Conservation (phyloP, 2,113 vertebrate genomes). For the Oncorhynchus kisutch region DNA sequence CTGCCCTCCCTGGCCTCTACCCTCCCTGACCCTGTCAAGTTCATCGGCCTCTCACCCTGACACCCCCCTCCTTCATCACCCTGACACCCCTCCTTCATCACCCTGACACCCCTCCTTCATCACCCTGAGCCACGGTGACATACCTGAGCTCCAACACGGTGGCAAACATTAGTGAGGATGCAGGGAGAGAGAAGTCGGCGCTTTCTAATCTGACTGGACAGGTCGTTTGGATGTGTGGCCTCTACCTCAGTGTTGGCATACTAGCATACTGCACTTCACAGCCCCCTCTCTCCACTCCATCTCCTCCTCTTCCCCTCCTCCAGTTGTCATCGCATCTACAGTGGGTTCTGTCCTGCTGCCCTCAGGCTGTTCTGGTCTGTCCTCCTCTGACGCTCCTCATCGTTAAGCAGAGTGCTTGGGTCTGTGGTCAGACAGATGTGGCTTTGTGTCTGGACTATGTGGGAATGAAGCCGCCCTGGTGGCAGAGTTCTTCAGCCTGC, state of each 20-base stretch:
- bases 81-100: neutral
- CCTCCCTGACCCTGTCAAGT: neutral
- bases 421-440: slow-evolving; percentile 17
- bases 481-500: neutral
- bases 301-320: neutral
- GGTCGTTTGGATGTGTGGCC: too few relatives aligned
- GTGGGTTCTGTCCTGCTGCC: neutral
- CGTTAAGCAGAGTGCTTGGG: slow-evolving; percentile 4
- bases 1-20: neutral
- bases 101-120: neutral
- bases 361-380: neutral
- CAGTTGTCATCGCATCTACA: neutral
- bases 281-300: neutral
- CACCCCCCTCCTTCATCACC: neutral
- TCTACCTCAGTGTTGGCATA: neutral
- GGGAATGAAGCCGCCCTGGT: slow-evolving; percentile 1
- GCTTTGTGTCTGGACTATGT: slow-evolving; percentile 14
- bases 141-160: neutral
- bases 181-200: neutral
- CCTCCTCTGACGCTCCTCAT: neutral
- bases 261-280: too few relatives aligned
- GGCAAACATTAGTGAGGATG: neutral
- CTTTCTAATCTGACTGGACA: neutral
- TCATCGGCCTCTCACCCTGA: neutral
- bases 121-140: neutral